Conservation (phyloP, 2,888 invertebrate genomes). For the Clitarchus hookeri region DNA sequence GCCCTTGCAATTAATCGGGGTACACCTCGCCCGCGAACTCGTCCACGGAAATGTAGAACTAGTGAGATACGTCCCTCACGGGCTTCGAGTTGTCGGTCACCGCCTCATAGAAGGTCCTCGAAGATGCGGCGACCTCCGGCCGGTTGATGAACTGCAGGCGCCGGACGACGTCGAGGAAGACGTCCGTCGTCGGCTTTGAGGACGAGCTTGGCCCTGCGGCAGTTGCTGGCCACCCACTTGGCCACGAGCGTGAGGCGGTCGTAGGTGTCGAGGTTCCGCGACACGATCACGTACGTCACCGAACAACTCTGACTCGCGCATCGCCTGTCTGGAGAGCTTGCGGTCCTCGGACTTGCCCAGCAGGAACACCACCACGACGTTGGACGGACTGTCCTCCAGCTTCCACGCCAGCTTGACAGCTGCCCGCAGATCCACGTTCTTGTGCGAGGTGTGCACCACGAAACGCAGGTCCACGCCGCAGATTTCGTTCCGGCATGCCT, state of each 20-base stretch:
- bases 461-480: not conserved
- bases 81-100: conserved; percentile 84
- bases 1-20: conserved; percentile 92
- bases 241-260: conserved; percentile 80
- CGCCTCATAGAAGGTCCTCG: conserved; percentile 75
- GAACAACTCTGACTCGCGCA: conserved; percentile 71
- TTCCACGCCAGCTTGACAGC: conserved; percentile 84
- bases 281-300: conserved; percentile 79
- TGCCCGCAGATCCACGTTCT: conserved; percentile 69
- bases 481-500: not conserved
- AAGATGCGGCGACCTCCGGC: conserved; percentile 60
- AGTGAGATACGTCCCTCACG: conserved; percentile 79
- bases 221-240: conserved; percentile 80
- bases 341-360: conserved; percentile 61
- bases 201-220: conserved; percentile 72
- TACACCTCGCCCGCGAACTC: conserved; percentile 76
- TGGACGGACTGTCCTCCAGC: conserved; percentile 66
- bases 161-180: conserved; percentile 82
- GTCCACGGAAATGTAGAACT: conserved; percentile 81
- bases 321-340: conserved; percentile 41
- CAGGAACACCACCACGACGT: conserved; percentile 67
- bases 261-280: conserved; percentile 76
- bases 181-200: conserved; percentile 89
- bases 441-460: conserved; percentile 63
- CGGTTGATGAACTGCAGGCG: conserved; percentile 68